These are phyloP conservation scores for Catostomus latipinnis DNA, from an alignment of 2,797 vertebrate genomes.

Conservation along the genomic window DNA sequence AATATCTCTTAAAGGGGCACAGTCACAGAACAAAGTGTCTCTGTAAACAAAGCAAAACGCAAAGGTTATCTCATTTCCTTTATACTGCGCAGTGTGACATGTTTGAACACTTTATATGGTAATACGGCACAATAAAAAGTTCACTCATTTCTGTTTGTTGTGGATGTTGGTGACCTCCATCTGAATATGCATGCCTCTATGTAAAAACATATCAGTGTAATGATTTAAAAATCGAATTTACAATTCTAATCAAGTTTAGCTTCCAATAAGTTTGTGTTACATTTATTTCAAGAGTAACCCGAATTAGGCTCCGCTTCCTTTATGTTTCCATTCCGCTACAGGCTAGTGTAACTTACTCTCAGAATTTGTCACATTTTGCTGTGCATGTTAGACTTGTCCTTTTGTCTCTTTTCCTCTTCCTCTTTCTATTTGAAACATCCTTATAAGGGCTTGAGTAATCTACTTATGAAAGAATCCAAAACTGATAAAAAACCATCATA, in stretches of 20 bases:
- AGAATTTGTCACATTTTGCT: slow-evolving; percentile 52
- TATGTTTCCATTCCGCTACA: slow-evolving; percentile 34
- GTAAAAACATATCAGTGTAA: slow-evolving; percentile 13
- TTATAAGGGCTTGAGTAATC: slow-evolving; percentile 70
- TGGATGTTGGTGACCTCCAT: neutral
- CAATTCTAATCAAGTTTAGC: neutral
- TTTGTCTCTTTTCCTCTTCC: slow-evolving; percentile 60
- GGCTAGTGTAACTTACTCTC: slow-evolving; percentile 67
- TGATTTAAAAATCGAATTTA: neutral
- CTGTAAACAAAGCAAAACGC: slow-evolving; percentile 61
- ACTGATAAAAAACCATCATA: slow-evolving; percentile 53
- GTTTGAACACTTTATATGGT: slow-evolving; percentile 4
- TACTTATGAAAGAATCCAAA: slow-evolving; percentile 23
- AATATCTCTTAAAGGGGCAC: slow-evolving; percentile 78
- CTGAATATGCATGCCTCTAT: neutral
- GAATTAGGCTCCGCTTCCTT: slow-evolving; percentile 4
- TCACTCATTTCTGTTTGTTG: neutral
- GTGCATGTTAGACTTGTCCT: slow-evolving; percentile 57
- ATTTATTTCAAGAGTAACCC: neutral
- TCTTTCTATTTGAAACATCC: slow-evolving; percentile 68
- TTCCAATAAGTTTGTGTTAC: neutral
- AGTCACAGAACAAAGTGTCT: slow-evolving; percentile 32
- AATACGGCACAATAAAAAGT: neutral
- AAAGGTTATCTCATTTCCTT: slow-evolving; percentile 27
- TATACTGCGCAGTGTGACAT: slow-evolving; percentile 27